Evolutionary conservation across 1,140 invertebrate species (phyloP), one percentile per base, ranked within the genome.

Genomic region (Harlomillsia oculata): DNA sequence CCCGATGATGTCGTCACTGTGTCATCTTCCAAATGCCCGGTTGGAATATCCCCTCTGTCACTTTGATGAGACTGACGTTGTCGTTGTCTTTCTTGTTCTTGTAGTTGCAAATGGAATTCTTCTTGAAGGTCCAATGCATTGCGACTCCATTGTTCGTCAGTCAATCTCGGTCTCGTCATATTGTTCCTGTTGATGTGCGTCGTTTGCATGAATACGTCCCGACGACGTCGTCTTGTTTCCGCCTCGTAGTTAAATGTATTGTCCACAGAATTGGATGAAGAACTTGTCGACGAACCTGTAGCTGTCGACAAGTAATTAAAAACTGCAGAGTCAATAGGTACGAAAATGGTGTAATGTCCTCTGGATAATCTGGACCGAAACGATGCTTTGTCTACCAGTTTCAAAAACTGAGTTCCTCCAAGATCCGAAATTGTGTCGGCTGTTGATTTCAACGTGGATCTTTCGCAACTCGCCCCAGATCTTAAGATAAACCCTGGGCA

Each of bases 401-500:
- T 69, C 9, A 73, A 65, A 68, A 80, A 80, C 62, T 78, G 74
- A 29, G 73, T 75, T 44, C 72, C 72, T 6, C 75, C 76, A 63
- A 80, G 66, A 32, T 76, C 71, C 30, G 72, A 68, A 16, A 78
- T 69, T 0, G 78, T 78, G 16, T 75, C 71, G 0, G 51, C 49
- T 28, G 70, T 72, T 6, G 69, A 66, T 46, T 72, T 67, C 52
- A 76, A 71, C 50, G 71, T 68, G 68, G 72, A 80, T 18, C 79
- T 78, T 57, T 79, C 73, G 62, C 80, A 81, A 61, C 80, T n/a
- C n/a, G n/a, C n/a, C n/a, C 70, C 72, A 6, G 69, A 66, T 46
- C 71, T 67, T 53, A 76, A 71, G 51, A 71, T 68, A 68, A 72
- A 80, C 18, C 79, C 79, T 57, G 78, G 74, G 62, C 80, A 81